Percentiles rank a stretch among this genome's conserved stretches.
Conservation (phyloP, 2,113 vertebrate genomes). For the Amphiprion ocellaris region DNA sequence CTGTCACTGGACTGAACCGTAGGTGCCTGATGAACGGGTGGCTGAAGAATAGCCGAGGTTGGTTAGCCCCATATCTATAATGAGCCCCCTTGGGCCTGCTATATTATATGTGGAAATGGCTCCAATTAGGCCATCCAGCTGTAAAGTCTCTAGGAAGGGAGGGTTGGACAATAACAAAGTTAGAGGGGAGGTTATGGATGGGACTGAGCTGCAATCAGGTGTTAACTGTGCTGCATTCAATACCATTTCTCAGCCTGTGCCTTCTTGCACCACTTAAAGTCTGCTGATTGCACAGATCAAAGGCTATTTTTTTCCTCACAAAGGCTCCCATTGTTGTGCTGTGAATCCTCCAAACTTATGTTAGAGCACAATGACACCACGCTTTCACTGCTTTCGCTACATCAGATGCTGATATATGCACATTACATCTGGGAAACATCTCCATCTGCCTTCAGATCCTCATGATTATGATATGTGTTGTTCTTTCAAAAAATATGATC, state of each 20-base stretch:
- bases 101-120: constrained; percentile 79
- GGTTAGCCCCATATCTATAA: constrained; percentile 60
- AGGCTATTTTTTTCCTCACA: constrained; percentile 3
- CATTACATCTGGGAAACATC: constrained; percentile 2
- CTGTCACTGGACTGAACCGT: constrained; percentile 52
- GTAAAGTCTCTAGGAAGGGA: constrained; percentile 55
- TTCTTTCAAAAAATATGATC: not conserved
- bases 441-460: constrained; percentile 6
- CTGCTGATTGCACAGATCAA: constrained; percentile 56
- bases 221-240: constrained; percentile 53
- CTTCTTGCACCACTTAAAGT: constrained; percentile 21
- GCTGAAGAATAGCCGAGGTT: constrained; percentile 44
- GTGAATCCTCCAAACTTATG: constrained; percentile 7
- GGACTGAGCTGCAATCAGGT: constrained; percentile 52
- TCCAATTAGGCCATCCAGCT: constrained; percentile 77
- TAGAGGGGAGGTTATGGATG: constrained; percentile 50
- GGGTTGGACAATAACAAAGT: constrained; percentile 59
- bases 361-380: constrained; percentile 14
- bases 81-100: constrained; percentile 72
- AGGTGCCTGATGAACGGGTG: constrained; percentile 21
- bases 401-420: constrained; percentile 12
- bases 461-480: constrained; percentile 8
- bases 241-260: constrained; percentile 21
- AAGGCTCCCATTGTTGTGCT: constrained; percentile 6
- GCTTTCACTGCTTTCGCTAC: not conserved